phyloP scores from a whole-genome alignment of 2,797 vertebrate genomes.

The Argyrosomus regius region DNA sequence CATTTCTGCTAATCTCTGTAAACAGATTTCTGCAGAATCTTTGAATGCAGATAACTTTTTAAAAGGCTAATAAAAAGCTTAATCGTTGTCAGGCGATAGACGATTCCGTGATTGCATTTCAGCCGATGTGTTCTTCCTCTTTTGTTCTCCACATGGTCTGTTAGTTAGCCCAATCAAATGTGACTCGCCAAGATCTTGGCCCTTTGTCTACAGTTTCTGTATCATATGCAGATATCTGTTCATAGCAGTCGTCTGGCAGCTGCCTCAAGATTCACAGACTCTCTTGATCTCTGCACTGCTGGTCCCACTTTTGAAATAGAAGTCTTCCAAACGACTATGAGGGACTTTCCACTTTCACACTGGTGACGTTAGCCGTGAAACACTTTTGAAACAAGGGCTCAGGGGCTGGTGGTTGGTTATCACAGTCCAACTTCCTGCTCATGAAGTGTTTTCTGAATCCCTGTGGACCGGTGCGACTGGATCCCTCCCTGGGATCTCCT shows the following conservation, averaged over 20 bases:
- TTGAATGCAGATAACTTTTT: too few relatives aligned
- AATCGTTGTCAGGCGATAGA: too few relatives aligned
- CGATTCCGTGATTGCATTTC: too few relatives aligned
- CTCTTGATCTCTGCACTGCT: not conserved
- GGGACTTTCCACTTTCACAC: conserved; percentile 79
- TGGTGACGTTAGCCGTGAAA: conserved; percentile 82
- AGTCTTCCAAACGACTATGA: conserved; percentile 32
- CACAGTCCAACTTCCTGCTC: conserved; percentile 83
- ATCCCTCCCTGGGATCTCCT: conserved; percentile 67
- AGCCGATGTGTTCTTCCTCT: too few relatives aligned
- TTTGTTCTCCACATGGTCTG: too few relatives aligned
- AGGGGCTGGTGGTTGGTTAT: conserved; percentile 80
- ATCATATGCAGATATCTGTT: not conserved
- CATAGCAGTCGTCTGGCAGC: not conserved
- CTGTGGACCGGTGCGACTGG: conserved; percentile 66
- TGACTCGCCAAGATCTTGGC: too few relatives aligned
- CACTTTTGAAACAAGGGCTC: conserved; percentile 84
- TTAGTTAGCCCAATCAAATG: too few relatives aligned
- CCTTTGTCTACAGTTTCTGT: too few relatives aligned
- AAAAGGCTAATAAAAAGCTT: too few relatives aligned
- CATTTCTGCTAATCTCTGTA: too few relatives aligned
- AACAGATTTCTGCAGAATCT: too few relatives aligned
- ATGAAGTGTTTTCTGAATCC: conserved; percentile 83
- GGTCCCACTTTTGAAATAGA: not conserved
- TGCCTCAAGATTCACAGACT: not conserved